Base-by-base conservation (phyloP, 2,888 invertebrate genomes). In the Pogonocherus hispidulus region DNA sequence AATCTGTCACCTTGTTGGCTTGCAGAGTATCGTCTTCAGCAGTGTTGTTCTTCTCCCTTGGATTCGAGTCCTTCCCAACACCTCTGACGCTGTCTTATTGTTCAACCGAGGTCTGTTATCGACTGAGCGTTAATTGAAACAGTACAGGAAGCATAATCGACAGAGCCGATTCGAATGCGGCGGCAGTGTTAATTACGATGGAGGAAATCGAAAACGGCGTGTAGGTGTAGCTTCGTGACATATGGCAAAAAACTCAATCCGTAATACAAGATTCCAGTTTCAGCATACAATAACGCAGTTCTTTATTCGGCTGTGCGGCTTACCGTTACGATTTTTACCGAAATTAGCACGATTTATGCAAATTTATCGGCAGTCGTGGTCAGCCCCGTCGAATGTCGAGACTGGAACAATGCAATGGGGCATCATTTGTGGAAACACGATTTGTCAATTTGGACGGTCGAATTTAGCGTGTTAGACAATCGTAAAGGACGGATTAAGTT, bases 261-360 rank as follows among this genome's bases (percentile, higher is more conserved):
- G 71, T 72, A 76, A 75, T 75, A 73, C 76, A 67, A 76, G 76
- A 78, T 78, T 77, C 77, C 79, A 73, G 74, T 80, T 82, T 83
- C 81, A 82, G 83, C 81, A 81, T 82, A 83, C 82, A 83, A 83
- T 82, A 81, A 81, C 79, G 77, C 78, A 76, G 77, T 81, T 75
- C 79, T 82, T 82, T 81, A 81, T 82, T 81, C 76, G 78, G 77
- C 70, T 77, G 74, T 76, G 77, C 76, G 66, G 74, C 70, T 69
- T 76, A 51, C 82, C 81, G 82, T 81, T 82, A 82, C 60, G 66
- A 67, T 81, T 81, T 81, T 79, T 76, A 74, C 74, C 76, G 77
- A 79, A 80, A 81, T 81, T 80, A 76, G 79, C 81, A 76, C 74
- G 76, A 73, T 76, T 73, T 72, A 75, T 62, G 62, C 73, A 74